Percentiles rank a stretch among this genome's conserved stretches.
These are phyloP conservation scores for Nymphalis polychloros DNA, from an alignment of 2,888 invertebrate species.

Conservation along the genomic window DNA sequence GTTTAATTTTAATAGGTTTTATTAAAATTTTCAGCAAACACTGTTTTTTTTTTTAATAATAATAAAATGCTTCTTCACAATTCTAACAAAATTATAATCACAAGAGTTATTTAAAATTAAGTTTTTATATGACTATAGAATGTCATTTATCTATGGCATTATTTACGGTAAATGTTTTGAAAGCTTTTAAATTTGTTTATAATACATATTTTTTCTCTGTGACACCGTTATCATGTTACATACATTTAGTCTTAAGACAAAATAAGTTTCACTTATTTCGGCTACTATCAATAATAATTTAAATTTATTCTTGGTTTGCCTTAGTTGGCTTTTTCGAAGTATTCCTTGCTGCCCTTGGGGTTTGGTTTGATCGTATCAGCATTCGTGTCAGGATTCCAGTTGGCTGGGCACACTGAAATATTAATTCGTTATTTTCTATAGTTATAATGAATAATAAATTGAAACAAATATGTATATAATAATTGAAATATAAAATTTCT, in stretches of 20 bases:
- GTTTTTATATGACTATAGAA: too few species aligned
- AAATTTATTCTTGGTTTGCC: neutral
- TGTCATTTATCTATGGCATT: too few species aligned
- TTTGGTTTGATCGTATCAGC: conserved; percentile 95
- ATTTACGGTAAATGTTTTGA: too few species aligned
- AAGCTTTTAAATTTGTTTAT: neutral
- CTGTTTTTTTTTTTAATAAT: neutral
- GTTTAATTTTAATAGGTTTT: neutral
- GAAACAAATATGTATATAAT: too few species aligned
- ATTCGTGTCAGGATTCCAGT: conserved; percentile 93
- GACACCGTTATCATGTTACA: neutral
- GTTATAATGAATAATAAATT: too few species aligned
- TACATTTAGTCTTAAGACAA: conserved; percentile 2
- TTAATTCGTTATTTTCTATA: conserved; percentile 4
- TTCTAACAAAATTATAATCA: too few species aligned
- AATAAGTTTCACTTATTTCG: neutral
- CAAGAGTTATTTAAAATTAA: too few species aligned
- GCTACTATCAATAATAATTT: neutral
- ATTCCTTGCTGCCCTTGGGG: conserved; percentile 92
- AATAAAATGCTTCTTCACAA: neutral
- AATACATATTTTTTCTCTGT: neutral
- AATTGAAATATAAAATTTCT: too few species aligned
- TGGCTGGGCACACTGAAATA: conserved; percentile 93
- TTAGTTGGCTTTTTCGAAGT: conserved; percentile 86
- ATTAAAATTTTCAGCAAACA: neutral